Evolutionary conservation across 2,113 vertebrate species (phyloP).

Genomic region (Manacus vitellinus): DNA sequence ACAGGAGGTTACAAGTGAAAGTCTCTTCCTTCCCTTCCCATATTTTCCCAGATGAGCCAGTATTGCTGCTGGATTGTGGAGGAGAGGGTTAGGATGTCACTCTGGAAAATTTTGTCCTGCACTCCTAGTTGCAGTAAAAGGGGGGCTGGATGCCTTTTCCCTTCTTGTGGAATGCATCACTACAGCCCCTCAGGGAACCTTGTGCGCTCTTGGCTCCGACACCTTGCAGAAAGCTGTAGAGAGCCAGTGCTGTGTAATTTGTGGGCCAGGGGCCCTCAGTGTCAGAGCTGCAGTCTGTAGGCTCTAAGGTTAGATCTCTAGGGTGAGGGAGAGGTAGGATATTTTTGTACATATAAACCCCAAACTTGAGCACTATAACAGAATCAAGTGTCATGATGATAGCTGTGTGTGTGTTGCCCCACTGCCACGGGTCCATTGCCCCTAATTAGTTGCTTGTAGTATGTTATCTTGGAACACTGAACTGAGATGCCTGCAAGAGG

Average conservation of each 20-base stretch:
- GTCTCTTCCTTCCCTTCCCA: neutral
- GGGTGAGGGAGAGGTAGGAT: neutral
- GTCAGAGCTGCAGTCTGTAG: neutral
- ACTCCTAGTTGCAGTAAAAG: neutral
- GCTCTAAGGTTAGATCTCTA: neutral
- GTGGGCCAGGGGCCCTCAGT: neutral
- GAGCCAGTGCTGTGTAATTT: neutral
- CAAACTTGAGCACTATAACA: rapidly evolving
- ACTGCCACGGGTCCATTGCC: rapidly evolving
- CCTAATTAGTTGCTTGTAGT: neutral
- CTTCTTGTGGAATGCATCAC: neutral
- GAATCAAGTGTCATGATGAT: neutral
- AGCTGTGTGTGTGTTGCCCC: no score
- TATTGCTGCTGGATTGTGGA: neutral
- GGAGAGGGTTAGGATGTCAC: neutral
- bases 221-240: rapidly evolving
- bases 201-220: neutral
- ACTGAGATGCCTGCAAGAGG: neutral
- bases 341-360: neutral
- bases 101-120: neutral
- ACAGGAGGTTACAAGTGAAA: neutral
- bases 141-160: neutral
- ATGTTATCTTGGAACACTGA: neutral
- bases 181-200: neutral
- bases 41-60: neutral